A percentile compares a stretch with the other conserved stretches of the same genome.
Evolutionary conservation across 2,888 invertebrate genomes (phyloP).

Genomic region (Oscheius sp.): DNA sequence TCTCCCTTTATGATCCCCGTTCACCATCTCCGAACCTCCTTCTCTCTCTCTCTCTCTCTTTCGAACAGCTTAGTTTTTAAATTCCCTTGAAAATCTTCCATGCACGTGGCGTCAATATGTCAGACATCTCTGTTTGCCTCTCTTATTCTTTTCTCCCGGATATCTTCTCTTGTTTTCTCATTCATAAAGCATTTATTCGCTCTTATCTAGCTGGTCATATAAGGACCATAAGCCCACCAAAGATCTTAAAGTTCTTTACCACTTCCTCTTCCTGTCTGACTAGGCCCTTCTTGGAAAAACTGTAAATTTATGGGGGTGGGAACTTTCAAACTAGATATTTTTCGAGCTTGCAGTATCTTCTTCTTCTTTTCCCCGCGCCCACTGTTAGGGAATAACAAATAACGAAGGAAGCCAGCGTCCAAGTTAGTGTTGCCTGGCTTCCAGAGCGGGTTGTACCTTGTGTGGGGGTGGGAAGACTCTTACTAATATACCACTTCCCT

Average conservation of each 20-base stretch:
- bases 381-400: background rate
- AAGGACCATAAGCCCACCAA: background rate
- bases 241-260: background rate
- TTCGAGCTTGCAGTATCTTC: background rate
- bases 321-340: background rate
- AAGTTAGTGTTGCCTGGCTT: background rate
- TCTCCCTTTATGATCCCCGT: too few relatives aligned
- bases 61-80: too few relatives aligned
- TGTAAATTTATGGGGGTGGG: background rate
- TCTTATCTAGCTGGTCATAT: background rate
- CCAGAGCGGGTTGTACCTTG: constrained; percentile 7
- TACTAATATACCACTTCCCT: background rate
- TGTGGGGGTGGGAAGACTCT: background rate
- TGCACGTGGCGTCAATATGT: too few relatives aligned
- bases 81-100: too few relatives aligned
- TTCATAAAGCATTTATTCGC: constrained; percentile 6
- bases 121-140: too few relatives aligned
- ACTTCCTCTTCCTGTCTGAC: background rate
- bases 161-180: constrained; percentile 4
- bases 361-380: background rate
- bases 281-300: background rate
- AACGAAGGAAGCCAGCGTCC: constrained; percentile 4
- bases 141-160: background rate
- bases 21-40: too few relatives aligned
- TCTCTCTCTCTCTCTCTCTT: too few relatives aligned